Conservation (phyloP, 2,113 vertebrate genomes). For the Chaenocephalus aceratus region DNA sequence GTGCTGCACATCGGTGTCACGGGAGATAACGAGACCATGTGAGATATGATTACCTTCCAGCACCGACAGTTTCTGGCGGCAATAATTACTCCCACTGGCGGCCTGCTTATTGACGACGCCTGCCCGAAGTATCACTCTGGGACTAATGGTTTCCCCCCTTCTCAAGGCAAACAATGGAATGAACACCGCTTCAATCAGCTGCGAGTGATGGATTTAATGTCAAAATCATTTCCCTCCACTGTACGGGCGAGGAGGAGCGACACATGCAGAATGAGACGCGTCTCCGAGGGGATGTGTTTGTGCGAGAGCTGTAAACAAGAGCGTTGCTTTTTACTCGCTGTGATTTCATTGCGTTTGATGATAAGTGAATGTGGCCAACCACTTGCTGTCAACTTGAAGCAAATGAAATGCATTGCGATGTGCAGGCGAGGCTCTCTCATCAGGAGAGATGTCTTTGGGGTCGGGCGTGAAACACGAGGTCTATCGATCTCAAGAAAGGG, state of each 20-base stretch:
- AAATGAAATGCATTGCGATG: conserved; percentile 71
- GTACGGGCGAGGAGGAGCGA: conserved; percentile 56
- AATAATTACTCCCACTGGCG: conserved; percentile 83
- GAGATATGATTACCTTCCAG: conserved; percentile 78
- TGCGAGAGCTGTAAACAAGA: conserved; percentile 63
- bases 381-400: conserved; percentile 63
- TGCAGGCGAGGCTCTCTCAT: conserved; percentile 41
- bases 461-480: conserved; percentile 57
- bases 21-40: conserved; percentile 76
- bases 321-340: conserved; percentile 42
- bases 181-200: conserved; percentile 77
- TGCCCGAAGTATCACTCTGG: conserved; percentile 72
- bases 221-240: conserved; percentile 72
- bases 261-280: conserved; percentile 58
- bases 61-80: conserved; percentile 66
- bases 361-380: conserved; percentile 69
- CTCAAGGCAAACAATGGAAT: conserved; percentile 75
- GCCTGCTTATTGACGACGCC: conserved; percentile 72
- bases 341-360: conserved; percentile 67
- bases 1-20: conserved; percentile 65
- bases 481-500: conserved; percentile 71
- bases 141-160: conserved; percentile 72
- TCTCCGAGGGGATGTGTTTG: conserved; percentile 52
- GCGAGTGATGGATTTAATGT: conserved; percentile 79
- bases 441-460: conserved; percentile 48